phyloP scores from a whole-genome alignment of 2,888 invertebrate species.

The Coelinius sp. region DNA sequence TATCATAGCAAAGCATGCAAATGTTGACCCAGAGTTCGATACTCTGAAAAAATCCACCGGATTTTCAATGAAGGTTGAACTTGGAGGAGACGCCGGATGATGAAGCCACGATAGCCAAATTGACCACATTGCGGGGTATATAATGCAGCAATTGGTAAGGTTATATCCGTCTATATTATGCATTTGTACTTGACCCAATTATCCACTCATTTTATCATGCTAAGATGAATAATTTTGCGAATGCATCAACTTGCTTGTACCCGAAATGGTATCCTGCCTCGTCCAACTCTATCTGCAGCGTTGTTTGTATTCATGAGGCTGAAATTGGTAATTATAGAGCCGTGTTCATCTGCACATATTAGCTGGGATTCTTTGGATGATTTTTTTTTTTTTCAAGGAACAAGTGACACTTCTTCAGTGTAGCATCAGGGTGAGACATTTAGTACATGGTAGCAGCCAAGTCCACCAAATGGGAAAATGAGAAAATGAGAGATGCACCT shows the following conservation, averaged over 20 bases:
- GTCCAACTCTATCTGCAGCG: neutral
- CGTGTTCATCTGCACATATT: slow-evolving; percentile 18
- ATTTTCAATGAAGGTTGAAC: no score
- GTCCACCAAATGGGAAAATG: neutral
- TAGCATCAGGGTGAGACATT: neutral
- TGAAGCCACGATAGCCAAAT: no score
- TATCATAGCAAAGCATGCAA: neutral
- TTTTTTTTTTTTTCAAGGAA: neutral
- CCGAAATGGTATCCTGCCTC: neutral
- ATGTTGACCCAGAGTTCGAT: no score
- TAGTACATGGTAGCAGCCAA: neutral
- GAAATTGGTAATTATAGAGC: slow-evolving; percentile 50
- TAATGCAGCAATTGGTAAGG: no score
- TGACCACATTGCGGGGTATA: no score
- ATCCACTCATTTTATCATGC: neutral
- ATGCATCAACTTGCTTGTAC: neutral
- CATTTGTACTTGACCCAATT: slow-evolving; percentile 49
- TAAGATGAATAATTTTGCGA: neutral
- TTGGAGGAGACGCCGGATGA: neutral
- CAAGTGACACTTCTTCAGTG: neutral
- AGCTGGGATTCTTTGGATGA: neutral
- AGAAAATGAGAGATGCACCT: neutral
- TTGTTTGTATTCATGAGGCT: slow-evolving; percentile 50
- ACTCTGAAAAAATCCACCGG: no score
- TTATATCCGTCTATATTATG: slow-evolving; percentile 36